A percentile compares a stretch with the other conserved stretches of the same genome.
Conservation (phyloP, 2,797 vertebrate species). For the Cichlasoma orientale region DNA sequence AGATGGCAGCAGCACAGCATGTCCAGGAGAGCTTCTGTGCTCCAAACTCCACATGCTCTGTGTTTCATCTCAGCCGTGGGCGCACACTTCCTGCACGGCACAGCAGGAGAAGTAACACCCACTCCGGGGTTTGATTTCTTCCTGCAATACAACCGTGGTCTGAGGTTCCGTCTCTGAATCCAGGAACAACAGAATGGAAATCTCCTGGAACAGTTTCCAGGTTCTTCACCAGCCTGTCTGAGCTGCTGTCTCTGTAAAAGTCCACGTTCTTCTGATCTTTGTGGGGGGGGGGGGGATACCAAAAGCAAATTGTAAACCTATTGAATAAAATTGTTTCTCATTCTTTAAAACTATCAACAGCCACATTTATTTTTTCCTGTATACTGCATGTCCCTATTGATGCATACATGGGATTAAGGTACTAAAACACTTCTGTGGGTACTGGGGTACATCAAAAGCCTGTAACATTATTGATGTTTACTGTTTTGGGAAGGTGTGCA, state of each 20-base stretch:
- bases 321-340: too few species aligned
- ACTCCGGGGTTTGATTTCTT: slow-evolving; percentile 63
- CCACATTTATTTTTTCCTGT: too few species aligned
- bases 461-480: neutral
- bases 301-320: too few species aligned
- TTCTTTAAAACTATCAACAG: too few species aligned
- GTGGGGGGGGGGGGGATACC: too few species aligned
- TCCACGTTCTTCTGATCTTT: neutral
- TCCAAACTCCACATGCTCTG: neutral
- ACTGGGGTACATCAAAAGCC: neutral
- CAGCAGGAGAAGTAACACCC: slow-evolving; percentile 79
- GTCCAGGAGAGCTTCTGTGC: neutral
- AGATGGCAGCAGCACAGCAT: neutral
- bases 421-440: neutral
- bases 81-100: slow-evolving; percentile 51
- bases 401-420: too few species aligned
- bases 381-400: too few species aligned
- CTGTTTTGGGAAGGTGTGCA: neutral
- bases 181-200: slow-evolving; percentile 77
- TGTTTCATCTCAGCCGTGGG: slow-evolving; percentile 55
- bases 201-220: slow-evolving; percentile 77
- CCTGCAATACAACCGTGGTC: neutral
- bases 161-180: slow-evolving; percentile 38
- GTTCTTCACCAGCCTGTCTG: too few species aligned
- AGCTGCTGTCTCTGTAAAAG: neutral